phyloP scores from a whole-genome alignment of 2,797 vertebrate species.

The Oreochromis grahami region DNA sequence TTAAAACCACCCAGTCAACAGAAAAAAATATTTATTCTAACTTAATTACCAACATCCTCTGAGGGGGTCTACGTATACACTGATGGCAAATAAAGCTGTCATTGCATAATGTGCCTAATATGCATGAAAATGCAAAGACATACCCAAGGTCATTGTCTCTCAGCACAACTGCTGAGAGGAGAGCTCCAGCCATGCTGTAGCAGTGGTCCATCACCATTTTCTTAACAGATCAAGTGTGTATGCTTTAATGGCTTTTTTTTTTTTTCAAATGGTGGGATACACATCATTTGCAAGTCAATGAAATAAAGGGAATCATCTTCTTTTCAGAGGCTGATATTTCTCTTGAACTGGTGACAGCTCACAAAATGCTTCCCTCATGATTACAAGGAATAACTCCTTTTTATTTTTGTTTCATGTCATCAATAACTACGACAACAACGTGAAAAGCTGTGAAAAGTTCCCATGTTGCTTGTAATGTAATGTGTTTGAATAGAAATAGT shows the following conservation, averaged over 20 bases:
- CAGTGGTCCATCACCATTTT: constrained; percentile 33
- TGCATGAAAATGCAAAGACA: constrained; percentile 31
- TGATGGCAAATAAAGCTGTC: constrained; percentile 37
- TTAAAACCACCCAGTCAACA: constrained; percentile 1
- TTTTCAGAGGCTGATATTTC: constrained; percentile 19
- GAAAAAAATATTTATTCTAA: not conserved
- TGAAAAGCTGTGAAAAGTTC: not conserved
- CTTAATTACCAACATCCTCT: constrained; percentile 3
- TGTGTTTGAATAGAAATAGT: not conserved
- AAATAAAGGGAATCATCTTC: constrained; percentile 22
- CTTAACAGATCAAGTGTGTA: constrained; percentile 32
- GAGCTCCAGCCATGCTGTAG: not conserved
- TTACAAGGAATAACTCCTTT: not conserved
- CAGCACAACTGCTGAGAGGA: not conserved
- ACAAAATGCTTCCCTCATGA: not conserved
- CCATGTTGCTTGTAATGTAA: constrained; percentile 2
- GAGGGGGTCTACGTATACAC: not conserved
- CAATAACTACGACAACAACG: constrained; percentile 16
- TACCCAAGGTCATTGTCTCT: constrained; percentile 30
- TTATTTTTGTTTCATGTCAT: not conserved
- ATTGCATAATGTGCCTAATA: constrained; percentile 19
- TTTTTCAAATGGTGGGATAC: not conserved
- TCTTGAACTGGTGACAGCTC: constrained; percentile 4
- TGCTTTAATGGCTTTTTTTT: constrained; percentile 3
- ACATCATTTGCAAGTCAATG: constrained; percentile 60